These are phyloP conservation scores for Capitella teleta DNA, from an alignment of 1,140 invertebrate species.

Conservation along the genomic window DNA sequence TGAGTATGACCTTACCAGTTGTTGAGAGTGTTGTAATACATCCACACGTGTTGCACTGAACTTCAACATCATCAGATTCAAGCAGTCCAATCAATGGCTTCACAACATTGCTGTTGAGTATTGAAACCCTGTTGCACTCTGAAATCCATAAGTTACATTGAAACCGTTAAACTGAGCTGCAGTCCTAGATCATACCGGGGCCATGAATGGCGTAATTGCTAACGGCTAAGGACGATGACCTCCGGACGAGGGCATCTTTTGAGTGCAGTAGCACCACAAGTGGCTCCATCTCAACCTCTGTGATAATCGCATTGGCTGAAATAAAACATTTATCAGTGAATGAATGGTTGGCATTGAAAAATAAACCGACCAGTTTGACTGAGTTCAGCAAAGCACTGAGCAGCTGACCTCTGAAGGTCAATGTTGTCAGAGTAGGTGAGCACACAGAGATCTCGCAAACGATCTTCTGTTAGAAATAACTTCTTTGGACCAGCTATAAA, in stretches of 20 bases:
- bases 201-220: constrained; percentile 23
- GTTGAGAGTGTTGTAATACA: constrained; percentile 28
- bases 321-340: not conserved
- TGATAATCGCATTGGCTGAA: constrained; percentile 17
- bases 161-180: not conserved
- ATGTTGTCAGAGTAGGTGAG: constrained; percentile 24
- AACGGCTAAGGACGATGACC: constrained; percentile 21
- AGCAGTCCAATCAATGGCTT: constrained; percentile 18
- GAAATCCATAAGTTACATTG: constrained; percentile 6
- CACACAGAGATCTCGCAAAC: constrained; percentile 20
- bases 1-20: constrained; percentile 16
- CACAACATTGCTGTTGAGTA: constrained; percentile 18
- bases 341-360: not conserved
- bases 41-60: constrained; percentile 30
- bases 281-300: constrained; percentile 15
- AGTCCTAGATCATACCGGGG: constrained; percentile 12
- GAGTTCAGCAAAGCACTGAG: constrained; percentile 23
- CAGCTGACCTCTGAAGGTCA: constrained; percentile 24
- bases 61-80: constrained; percentile 20
- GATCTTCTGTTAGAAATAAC: constrained; percentile 12
- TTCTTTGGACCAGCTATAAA: not conserved
- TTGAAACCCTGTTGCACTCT: constrained; percentile 20
- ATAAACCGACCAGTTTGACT: constrained; percentile 12
- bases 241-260: constrained; percentile 19
- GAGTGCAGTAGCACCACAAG: constrained; percentile 21